Base-by-base conservation (phyloP, 2,113 vertebrate genomes). In the Cnemophilus loriae region DNA sequence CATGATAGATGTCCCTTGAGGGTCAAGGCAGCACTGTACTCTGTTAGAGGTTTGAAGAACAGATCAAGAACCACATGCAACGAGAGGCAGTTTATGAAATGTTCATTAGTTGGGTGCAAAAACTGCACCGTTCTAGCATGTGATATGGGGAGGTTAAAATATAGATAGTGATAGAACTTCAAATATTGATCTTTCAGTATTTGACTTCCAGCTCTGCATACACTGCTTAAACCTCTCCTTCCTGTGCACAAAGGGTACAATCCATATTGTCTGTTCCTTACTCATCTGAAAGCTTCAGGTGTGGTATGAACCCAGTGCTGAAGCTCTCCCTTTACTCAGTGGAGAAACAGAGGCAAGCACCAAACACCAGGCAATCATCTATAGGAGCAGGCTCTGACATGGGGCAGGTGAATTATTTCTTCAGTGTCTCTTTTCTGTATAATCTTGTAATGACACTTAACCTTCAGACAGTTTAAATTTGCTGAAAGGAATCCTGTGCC, bases 1-100 rank as follows among this genome's bases (percentile, higher is more conserved):
- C 9, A 2, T 30, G 14, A 12, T 9, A 46, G 33, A 32, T 73
- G 13, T 49, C 17, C 46, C 19, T 16, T 0, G 0, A 32, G n/a
- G 22, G 3, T 26, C 49, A 68, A 35, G 55, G 16, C 30, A 67
- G 37, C 27, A 39, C 21, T 24, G 6, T 15, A 30, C 4, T 27
- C 19, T 52, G 6, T 15, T 32, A 47, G n/a, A 57, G 8, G 13
- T 18, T 26, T 18, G 27, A 44, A 57, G 47, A 71, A 18, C 22
- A 71, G 52, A 35, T 42, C 41, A 46, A 56, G 35, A 49, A 22
- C 13, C 17, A 81, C 53, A 27, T 32, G 18, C 32, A 42, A 50
- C 19, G 46, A 87, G 68, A 67, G 52, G 26, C 19, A 46, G 9
- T 56, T 26, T 42, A n/a, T 42, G 33, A 73, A 63, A 15, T 17